Conservation (phyloP, 2,113 vertebrate genomes). For the Tonatia bakeri region DNA sequence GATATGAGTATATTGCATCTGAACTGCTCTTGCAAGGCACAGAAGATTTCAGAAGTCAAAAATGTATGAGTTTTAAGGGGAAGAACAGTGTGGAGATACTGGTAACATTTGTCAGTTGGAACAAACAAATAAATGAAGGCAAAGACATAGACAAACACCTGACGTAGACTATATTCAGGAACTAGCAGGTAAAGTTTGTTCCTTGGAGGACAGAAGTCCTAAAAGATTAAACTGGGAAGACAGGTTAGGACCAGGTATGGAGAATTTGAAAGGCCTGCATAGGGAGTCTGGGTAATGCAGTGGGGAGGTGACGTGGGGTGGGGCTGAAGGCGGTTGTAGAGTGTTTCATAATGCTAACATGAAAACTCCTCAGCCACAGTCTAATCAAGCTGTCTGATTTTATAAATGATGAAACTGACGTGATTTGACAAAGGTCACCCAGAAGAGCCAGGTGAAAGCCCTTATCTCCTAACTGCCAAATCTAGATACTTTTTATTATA, state of each 20-base stretch:
- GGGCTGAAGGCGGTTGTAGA: neutral
- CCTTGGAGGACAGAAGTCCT: neutral
- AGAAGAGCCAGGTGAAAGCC: neutral
- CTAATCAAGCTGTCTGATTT: neutral
- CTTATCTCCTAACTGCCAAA: neutral
- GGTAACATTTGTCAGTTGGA: neutral
- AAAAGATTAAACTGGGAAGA: neutral
- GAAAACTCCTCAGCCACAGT: neutral
- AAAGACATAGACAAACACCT: neutral
- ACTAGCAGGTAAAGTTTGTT: neutral
- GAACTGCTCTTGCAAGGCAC: neutral
- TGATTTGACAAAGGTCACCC: neutral
- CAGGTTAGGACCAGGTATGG: neutral
- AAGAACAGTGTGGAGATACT: neutral
- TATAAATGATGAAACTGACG: neutral
- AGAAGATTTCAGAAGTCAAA: neutral
- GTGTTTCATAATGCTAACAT: neutral
- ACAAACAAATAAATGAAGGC: neutral
- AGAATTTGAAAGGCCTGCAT: neutral
- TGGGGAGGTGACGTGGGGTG: neutral
- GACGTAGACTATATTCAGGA: neutral
- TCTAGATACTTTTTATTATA: neutral
- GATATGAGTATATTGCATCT: neutral
- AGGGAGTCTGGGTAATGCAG: neutral
- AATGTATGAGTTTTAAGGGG: neutral